phyloP scores from a whole-genome alignment of 2,113 vertebrate species.

The Leptobrachium ailaonicum region DNA sequence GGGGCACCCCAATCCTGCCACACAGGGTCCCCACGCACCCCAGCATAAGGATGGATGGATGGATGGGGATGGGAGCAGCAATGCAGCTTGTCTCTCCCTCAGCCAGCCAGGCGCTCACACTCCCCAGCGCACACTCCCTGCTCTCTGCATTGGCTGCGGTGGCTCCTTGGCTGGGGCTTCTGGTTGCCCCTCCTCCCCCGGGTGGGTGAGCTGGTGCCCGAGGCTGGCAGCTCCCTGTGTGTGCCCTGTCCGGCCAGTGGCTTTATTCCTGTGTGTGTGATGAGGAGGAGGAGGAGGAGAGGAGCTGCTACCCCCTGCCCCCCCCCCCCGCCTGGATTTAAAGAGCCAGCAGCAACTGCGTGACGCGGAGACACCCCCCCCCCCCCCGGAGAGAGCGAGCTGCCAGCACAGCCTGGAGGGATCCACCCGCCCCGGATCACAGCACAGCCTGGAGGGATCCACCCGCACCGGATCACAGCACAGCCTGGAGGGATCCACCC shows the following conservation, averaged over 20 bases:
- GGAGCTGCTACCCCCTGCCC: constrained; percentile 16
- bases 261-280: no score
- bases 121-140: constrained; percentile 33
- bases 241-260: neutral
- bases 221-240: neutral
- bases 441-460: no score
- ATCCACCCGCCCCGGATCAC: no score
- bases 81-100: constrained; percentile 47
- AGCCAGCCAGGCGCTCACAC: constrained; percentile 23
- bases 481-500: no score
- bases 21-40: constrained; percentile 34
- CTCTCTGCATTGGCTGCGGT: constrained; percentile 37
- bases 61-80: constrained; percentile 43
- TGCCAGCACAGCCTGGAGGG: no score
- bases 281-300: no score
- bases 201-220: neutral
- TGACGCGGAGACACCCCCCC: constrained; percentile 55
- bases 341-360: constrained; percentile 72
- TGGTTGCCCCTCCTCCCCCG: neutral
- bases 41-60: constrained; percentile 52
- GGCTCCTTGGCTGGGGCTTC: constrained; percentile 25
- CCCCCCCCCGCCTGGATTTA: constrained; percentile 63
- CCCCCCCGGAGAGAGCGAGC: no score
- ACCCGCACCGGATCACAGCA: no score
- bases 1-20: constrained; percentile 5